These are phyloP conservation scores for Mythimna albipuncta DNA, from an alignment of 2,888 invertebrate genomes.

Conservation along the genomic window DNA sequence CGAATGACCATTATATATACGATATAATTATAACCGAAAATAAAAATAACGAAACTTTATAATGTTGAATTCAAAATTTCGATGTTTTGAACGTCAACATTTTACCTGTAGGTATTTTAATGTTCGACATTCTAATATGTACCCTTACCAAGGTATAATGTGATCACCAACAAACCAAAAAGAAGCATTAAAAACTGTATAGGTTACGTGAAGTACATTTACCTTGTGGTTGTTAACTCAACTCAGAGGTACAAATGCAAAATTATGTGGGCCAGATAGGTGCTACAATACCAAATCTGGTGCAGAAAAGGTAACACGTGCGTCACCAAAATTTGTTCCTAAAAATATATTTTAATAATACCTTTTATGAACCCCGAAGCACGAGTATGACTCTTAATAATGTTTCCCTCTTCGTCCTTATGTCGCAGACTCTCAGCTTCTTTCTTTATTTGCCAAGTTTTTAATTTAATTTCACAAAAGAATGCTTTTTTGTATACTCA, in stretches of 20 bases:
- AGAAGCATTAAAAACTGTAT: too few relatives aligned
- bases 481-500: slow-evolving; percentile 37
- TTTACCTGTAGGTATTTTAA: too few relatives aligned
- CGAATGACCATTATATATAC: too few relatives aligned
- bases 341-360: slow-evolving; percentile 11
- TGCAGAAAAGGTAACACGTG: slow-evolving; percentile 18
- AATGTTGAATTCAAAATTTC: too few relatives aligned
- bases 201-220: too few relatives aligned
- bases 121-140: too few relatives aligned
- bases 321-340: slow-evolving; percentile 8
- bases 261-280: too few relatives aligned
- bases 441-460: slow-evolving; percentile 31
- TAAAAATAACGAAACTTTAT: too few relatives aligned
- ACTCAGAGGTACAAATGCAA: not conserved
- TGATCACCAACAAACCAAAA: too few relatives aligned
- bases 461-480: slow-evolving; percentile 58
- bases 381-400: slow-evolving; percentile 27
- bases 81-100: too few relatives aligned
- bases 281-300: not conserved
- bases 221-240: not conserved
- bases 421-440: slow-evolving; percentile 4
- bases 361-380: slow-evolving; percentile 7
- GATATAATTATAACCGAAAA: too few relatives aligned
- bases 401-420: slow-evolving; percentile 14
- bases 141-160: too few relatives aligned